Percentiles rank a stretch among this genome's conserved stretches.
These are phyloP conservation scores for Ciconia maguari DNA, from an alignment of 2,113 vertebrate species.

Conservation along the genomic window DNA sequence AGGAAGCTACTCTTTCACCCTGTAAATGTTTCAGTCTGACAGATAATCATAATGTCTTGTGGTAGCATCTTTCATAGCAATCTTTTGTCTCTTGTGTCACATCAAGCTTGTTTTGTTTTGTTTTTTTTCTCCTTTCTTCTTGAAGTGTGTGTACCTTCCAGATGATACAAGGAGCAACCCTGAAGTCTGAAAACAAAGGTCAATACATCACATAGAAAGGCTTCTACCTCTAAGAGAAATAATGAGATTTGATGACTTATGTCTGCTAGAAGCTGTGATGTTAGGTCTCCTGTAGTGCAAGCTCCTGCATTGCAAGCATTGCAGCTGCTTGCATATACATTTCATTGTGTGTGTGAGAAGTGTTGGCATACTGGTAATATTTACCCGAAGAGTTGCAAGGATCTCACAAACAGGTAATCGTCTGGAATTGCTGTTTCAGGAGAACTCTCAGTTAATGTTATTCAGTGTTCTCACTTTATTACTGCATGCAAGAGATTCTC, in stretches of 20 bases:
- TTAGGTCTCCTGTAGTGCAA: background rate
- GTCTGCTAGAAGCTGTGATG: background rate
- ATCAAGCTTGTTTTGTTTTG: background rate
- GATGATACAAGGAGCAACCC: background rate
- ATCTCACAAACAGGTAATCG: background rate
- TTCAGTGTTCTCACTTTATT: slow-evolving; percentile 1
- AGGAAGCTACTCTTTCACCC: background rate
- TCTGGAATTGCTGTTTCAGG: background rate
- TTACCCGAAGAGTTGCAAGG: background rate
- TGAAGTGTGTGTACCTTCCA: background rate
- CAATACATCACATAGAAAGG: background rate
- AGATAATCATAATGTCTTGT: background rate
- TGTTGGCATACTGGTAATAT: background rate
- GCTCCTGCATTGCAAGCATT: background rate
- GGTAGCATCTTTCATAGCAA: background rate
- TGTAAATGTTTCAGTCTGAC: background rate
- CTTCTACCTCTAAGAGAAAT: background rate
- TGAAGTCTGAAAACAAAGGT: background rate
- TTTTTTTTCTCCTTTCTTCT: background rate
- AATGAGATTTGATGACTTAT: background rate
- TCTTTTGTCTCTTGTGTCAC: background rate
- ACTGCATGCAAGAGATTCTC: background rate
- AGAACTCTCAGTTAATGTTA: background rate
- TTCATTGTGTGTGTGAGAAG: background rate
- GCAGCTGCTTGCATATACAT: background rate